Evolutionary conservation across 2,113 vertebrate species (phyloP), one percentile per base, ranked within the genome.

Genomic region (Ramphastos sulfuratus): DNA sequence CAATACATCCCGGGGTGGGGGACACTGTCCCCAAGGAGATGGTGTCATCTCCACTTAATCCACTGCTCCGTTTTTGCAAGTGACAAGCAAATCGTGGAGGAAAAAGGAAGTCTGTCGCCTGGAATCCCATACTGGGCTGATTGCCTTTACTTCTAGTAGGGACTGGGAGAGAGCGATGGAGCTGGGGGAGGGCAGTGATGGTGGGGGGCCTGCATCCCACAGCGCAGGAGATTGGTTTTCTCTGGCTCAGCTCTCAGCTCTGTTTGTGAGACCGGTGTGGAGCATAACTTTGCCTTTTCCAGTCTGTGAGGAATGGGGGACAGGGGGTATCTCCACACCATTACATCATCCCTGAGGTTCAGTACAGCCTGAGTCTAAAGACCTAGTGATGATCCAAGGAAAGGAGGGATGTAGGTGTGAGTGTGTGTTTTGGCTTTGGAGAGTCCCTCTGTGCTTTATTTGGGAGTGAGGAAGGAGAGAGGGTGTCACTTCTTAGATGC

Each of bases 81-180:
- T 73, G 89, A 94, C 96, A 92, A 76, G 86, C 90, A 77, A 94
- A 95, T 55, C 69, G 82, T 6, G 50, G 75, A 96, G 75, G 93
- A 86, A 92, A 93, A 92, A 50, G 91, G 91, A 92, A 73, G 90
- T 35, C 94, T 97, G 96, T 93, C 94, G 37, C 93, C 96, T 97
- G 77, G 96, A 96, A 97, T 96, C 90, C 96, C 85, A 86, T 95
- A 90, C 87, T 82, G 90, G 86, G 91, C 78, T 96, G 96, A 82
- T 86, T 93, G 96, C 87, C 48, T 33, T 71, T 17, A 83, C 93
- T 95, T 94, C 64, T 79, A 42, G 82, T 74, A 84, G 92, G 94
- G 91, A 95, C 65, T 44, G 90, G 85, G 91, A 94, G 95, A 50
- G 76, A 13, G 87, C 71, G 79, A 89, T 59, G 91, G 83, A 85